phyloP scores from a whole-genome alignment of 2,888 invertebrate genomes.

The Mesoligia furuncula region DNA sequence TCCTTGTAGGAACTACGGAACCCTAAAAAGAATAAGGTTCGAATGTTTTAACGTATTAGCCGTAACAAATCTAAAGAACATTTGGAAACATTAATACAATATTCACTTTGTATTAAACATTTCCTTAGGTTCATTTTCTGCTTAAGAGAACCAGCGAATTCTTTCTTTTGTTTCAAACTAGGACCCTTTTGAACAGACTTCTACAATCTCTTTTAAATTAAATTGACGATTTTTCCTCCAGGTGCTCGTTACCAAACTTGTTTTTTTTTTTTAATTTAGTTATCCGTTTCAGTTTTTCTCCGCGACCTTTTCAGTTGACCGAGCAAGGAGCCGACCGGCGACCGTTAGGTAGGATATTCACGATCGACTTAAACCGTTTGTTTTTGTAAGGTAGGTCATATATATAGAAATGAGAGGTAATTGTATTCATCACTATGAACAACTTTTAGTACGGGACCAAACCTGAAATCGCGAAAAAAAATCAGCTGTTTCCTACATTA shows the following conservation, averaged over 20 bases:
- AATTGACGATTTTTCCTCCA: not conserved
- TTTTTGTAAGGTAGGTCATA: too few relatives aligned
- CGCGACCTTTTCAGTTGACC: not conserved
- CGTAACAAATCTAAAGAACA: not conserved
- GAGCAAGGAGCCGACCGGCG: not conserved
- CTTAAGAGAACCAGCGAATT: too few relatives aligned
- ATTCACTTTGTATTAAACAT: not conserved
- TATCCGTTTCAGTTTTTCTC: not conserved
- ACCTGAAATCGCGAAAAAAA: too few relatives aligned
- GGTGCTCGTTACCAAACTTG: not conserved
- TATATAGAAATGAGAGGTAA: too few relatives aligned
- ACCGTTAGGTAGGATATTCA: too few relatives aligned
- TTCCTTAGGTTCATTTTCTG: not conserved
- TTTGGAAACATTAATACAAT: not conserved
- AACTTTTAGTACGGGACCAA: too few relatives aligned
- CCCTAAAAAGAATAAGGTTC: not conserved
- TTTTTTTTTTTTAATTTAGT: not conserved
- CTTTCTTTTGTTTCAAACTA: not conserved
- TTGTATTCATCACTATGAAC: too few relatives aligned
- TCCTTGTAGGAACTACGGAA: too few relatives aligned
- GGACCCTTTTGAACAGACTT: not conserved
- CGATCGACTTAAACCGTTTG: not conserved
- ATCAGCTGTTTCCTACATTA: too few relatives aligned
- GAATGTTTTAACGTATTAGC: not conserved
- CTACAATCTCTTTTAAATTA: not conserved